Percentiles rank a stretch among this genome's conserved stretches.
These are phyloP conservation scores for Lasius fuliginosus DNA, from an alignment of 2,888 invertebrate species.

Conservation along the genomic window DNA sequence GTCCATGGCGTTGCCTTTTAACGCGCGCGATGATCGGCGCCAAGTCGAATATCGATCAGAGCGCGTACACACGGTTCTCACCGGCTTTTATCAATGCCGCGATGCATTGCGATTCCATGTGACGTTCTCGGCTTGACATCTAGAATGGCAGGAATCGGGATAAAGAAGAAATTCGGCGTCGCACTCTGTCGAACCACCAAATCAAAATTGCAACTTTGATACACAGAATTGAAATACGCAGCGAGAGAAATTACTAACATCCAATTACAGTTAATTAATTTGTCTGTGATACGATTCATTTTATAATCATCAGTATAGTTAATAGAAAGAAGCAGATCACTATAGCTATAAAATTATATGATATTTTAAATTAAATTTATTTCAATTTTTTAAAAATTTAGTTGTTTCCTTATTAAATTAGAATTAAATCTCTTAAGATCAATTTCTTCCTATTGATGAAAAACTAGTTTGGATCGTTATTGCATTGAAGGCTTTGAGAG, in stretches of 20 bases:
- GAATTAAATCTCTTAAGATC: not conserved
- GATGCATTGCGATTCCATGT: slow-evolving; percentile 17
- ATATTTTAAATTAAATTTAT: not conserved
- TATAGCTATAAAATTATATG: not conserved
- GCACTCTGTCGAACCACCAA: not conserved
- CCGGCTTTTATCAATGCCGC: slow-evolving; percentile 19
- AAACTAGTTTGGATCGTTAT: not conserved
- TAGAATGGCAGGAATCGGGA: not conserved
- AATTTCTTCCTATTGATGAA: not conserved
- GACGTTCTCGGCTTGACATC: not conserved
- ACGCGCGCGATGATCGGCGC: slow-evolving; percentile 78
- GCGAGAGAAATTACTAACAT: not conserved
- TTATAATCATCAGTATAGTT: not conserved
- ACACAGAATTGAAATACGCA: not conserved
- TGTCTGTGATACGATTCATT: not conserved
- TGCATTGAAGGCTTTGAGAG: not conserved
- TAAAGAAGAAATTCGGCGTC: not conserved
- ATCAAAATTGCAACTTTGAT: not conserved
- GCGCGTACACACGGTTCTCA: slow-evolving; percentile 60
- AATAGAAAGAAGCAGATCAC: not conserved
- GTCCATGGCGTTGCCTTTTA: slow-evolving; percentile 78
- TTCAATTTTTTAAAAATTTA: not conserved
- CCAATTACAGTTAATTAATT: not conserved
- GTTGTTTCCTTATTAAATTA: not conserved
- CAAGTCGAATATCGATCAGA: slow-evolving; percentile 79